Evolutionary conservation across 2,797 vertebrate species (phyloP).

Genomic region (Benthosema pterotum): DNA sequence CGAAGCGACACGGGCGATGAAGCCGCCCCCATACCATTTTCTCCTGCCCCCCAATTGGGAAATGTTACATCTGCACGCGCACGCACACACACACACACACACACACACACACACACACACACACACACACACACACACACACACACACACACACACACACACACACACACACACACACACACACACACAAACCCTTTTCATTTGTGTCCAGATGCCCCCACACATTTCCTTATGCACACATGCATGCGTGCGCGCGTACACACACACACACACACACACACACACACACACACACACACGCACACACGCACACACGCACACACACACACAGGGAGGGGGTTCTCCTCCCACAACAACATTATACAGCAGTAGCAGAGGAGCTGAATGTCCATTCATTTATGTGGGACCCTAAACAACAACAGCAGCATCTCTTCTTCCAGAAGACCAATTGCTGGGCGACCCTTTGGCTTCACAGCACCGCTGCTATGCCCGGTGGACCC

Average conservation of each 20-base stretch:
- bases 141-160: too few species aligned
- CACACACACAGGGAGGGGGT: not conserved
- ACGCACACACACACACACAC: slow-evolving; percentile 9
- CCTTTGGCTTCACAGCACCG: slow-evolving; percentile 45
- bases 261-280: too few species aligned
- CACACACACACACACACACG: too few species aligned
- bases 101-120: slow-evolving; percentile 15
- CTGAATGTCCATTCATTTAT: slow-evolving; percentile 50
- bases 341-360: slow-evolving; percentile 25
- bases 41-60: too few species aligned
- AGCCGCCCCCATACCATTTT: too few species aligned
- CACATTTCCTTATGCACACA: too few species aligned
- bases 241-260: too few species aligned
- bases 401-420: slow-evolving; percentile 51
- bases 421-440: slow-evolving; percentile 50
- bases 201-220: too few species aligned
- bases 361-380: not conserved
- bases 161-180: too few species aligned
- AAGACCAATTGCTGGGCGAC: slow-evolving; percentile 60
- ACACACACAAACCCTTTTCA: too few species aligned
- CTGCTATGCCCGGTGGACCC: not conserved
- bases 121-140: not conserved
- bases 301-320: too few species aligned
- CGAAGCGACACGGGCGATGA: too few species aligned
- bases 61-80: not conserved